A percentile compares a stretch with the other conserved stretches of the same genome.
Conservation (phyloP, 64 coral and sea anemone genomes). For the Hydrozoanthus tunicans region DNA sequence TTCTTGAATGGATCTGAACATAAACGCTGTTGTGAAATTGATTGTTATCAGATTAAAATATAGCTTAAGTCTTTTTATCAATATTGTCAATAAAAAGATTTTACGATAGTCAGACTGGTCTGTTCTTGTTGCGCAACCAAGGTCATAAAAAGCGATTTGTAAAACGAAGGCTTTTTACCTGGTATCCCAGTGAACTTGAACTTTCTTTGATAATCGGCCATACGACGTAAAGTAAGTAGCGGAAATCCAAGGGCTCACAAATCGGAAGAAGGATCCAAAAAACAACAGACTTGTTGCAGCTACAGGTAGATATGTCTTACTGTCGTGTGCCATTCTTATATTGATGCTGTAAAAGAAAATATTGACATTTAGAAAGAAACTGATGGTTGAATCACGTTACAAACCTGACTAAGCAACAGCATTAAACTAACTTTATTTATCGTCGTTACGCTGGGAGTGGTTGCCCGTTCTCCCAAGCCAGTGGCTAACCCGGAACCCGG, state of each 20-base stretch:
- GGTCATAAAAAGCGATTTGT: neutral
- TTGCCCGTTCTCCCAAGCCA: too few species aligned
- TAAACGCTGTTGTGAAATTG: too few species aligned
- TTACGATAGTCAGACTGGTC: neutral
- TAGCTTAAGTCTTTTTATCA: too few species aligned
- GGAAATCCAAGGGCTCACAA: conserved; percentile 30
- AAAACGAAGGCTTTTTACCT: neutral
- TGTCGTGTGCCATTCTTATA: neutral
- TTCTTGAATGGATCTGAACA: too few species aligned
- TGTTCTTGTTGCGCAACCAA: neutral
- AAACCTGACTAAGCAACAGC: too few species aligned
- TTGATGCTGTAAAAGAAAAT: neutral
- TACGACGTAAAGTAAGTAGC: conserved; percentile 22
- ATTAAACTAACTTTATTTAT: too few species aligned
- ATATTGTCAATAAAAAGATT: neutral
- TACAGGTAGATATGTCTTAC: neutral
- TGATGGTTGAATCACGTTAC: neutral
- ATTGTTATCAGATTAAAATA: too few species aligned
- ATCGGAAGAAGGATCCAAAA: conserved; percentile 35
- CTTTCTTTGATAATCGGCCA: conserved; percentile 25
- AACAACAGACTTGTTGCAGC: conserved; percentile 32
- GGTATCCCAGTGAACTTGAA: conserved; percentile 49
- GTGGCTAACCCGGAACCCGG: too few species aligned
- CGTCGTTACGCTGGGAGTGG: too few species aligned
- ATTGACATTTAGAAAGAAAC: neutral